Base-by-base conservation (phyloP, 2,797 vertebrate genomes). In the Oreochromis grahami region DNA sequence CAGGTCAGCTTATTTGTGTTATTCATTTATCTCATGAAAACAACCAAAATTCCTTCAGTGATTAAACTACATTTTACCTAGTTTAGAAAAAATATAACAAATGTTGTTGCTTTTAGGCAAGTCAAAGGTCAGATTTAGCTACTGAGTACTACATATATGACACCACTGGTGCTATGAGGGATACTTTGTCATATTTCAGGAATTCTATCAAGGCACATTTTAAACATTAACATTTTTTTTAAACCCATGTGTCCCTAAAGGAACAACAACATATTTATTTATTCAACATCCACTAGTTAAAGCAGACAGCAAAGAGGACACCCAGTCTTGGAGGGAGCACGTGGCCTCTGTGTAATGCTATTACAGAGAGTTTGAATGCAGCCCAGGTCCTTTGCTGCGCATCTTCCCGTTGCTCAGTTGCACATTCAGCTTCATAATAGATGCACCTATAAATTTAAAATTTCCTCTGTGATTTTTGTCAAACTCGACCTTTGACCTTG, bases 1-100 rank as follows among this genome's bases (percentile, higher is more conserved):
- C 82, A 86, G 90, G 87, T 92, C 83, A 81, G 72, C 81, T 79
- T 8, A 4, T 53, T 86, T 72, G 76, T 77, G 79, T 81, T 53
- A 41, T 83, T 56, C 2, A 7, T 60, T 84, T 52, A 86, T 87
- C 45, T 83, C 19, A 48, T 80, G 55, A 85, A 77, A 55, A 87
- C 82, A 88, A 68, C 14, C 55, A 26, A 79, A 82, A 72, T 21
- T 70, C 26, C 70, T 74, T 82, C 53, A 70, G 9, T 51, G 34
- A 83, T 63, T 51, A 60, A 19, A 43, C 5, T 29, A 34, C 32
- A 29, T 72, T 80, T 60, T 55, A 15, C 11, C 60, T 45, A 32
- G 38, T 65, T 11, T 50, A 43, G 51, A 78, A 76, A 45, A 80
- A 82, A 88, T 79, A 81, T 51, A 41, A 45, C 32, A 85, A 84